These are phyloP conservation scores for Saguinus midas DNA, from an alignment of 2,113 vertebrate genomes.

Conservation along the genomic window DNA sequence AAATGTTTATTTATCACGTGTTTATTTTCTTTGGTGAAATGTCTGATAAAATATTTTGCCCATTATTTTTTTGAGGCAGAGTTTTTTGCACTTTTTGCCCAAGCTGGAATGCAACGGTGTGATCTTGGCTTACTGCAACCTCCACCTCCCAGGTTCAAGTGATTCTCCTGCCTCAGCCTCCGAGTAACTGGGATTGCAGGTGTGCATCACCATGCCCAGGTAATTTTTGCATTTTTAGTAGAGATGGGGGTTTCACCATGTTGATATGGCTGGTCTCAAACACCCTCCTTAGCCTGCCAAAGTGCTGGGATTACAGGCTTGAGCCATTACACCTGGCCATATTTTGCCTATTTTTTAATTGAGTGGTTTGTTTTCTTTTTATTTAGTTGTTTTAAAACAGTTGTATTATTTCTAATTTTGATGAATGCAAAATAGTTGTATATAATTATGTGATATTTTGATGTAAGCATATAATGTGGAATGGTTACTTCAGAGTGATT, in stretches of 20 bases:
- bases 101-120: no score
- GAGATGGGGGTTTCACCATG: no score
- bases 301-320: no score
- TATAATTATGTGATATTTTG: background rate
- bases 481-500: background rate
- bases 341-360: background rate
- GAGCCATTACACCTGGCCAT: fast-evolving
- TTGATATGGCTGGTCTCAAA: no score
- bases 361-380: background rate
- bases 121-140: no score
- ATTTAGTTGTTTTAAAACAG: background rate
- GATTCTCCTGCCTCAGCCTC: no score
- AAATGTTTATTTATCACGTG: background rate
- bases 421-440: background rate
- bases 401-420: background rate
- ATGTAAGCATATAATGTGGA: background rate
- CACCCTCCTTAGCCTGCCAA: no score
- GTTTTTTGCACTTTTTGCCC: no score
- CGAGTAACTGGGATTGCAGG: no score
- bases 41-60: background rate
- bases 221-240: no score
- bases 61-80: background rate
- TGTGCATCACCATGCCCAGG: no score
- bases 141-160: no score
- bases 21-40: background rate